Evolutionary conservation across 2,113 vertebrate genomes (phyloP).

Genomic region (Sterna hirundo): DNA sequence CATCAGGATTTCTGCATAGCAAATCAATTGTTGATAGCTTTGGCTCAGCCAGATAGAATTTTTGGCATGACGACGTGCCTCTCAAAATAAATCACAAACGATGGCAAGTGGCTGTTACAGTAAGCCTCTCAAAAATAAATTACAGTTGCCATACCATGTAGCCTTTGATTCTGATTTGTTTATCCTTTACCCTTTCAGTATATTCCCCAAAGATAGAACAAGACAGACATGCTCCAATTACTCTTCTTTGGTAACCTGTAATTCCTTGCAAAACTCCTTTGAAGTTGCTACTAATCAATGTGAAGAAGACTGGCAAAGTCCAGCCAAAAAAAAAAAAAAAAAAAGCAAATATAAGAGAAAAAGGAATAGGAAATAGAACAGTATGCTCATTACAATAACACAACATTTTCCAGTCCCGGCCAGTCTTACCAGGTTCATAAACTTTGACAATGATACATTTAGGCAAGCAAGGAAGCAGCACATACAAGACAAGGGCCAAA

Average conservation of each 20-base stretch:
- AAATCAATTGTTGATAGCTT: conserved; percentile 18
- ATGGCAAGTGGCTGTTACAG: not conserved
- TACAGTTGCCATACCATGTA: not conserved
- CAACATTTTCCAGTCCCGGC: not conserved
- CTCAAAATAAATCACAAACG: conserved; percentile 1
- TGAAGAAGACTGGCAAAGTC: not conserved
- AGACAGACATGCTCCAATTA: not conserved
- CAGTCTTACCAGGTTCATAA: not conserved
- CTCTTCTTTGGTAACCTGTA: not conserved
- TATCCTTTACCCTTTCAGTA: not conserved
- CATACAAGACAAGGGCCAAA: not conserved
- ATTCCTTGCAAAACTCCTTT: not conserved
- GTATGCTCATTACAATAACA: not conserved
- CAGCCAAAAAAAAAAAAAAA: not conserved
- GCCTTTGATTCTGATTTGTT: not conserved
- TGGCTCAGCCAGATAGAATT: not conserved
- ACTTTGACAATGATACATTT: not conserved
- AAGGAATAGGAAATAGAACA: not conserved
- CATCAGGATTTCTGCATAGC: not conserved
- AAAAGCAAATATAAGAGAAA: not conserved
- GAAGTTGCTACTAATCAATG: not conserved
- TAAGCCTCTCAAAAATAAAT: not conserved
- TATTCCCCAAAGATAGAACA: not conserved
- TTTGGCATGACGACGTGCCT: not conserved
- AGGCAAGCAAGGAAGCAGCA: not conserved